phyloP scores from a whole-genome alignment of 2,888 invertebrate species.

The Odontothrips loti region DNA sequence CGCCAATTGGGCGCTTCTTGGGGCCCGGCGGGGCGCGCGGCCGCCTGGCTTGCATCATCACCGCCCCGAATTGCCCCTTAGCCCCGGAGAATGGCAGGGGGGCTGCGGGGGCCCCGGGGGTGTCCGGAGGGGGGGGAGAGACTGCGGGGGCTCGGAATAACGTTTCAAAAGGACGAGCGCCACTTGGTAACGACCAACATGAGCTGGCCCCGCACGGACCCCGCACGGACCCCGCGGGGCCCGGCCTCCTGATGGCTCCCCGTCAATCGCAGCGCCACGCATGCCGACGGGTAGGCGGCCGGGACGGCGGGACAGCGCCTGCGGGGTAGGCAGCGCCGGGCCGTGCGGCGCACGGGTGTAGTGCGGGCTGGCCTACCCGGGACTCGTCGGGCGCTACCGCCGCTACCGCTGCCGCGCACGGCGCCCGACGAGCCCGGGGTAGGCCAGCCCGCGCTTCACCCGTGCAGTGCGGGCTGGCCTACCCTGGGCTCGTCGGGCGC shows the following conservation, averaged over 20 bases:
- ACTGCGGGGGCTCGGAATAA: background rate
- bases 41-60: background rate
- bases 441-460: background rate
- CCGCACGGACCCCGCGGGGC: background rate
- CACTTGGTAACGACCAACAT: background rate
- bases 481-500: background rate
- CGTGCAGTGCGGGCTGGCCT: background rate
- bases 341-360: background rate
- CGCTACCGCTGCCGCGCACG: background rate
- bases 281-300: background rate
- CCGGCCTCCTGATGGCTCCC: no score
- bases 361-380: background rate
- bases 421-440: background rate
- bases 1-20: background rate
- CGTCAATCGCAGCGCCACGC: no score
- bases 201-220: background rate
- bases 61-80: conserved; percentile 10
- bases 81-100: background rate
- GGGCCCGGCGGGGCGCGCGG: background rate
- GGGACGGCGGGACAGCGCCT: background rate
- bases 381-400: background rate
- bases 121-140: background rate
- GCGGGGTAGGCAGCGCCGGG: background rate
- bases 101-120: background rate
- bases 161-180: background rate